Base-by-base conservation (phyloP, 2,888 invertebrate species). In the Andrena praecox region DNA sequence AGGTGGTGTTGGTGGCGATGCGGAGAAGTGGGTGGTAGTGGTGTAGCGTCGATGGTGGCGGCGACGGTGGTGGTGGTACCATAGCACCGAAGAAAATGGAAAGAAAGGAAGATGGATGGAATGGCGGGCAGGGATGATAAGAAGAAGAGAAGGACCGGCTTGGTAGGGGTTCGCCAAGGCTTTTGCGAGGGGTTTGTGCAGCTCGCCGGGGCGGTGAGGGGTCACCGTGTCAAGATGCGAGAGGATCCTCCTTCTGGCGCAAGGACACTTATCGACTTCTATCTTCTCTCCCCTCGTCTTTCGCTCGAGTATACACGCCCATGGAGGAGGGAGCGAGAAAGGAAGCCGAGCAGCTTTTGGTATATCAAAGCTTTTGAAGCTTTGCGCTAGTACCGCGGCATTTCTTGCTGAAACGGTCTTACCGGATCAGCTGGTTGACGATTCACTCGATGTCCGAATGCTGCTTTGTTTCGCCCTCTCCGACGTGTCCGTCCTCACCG, bases 31-130 rank as follows among this genome's bases (percentile, higher is more conserved):
- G n/a, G 72, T 69, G 12, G 73, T 63, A 24, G 64, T 56, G 35
- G 69, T 8, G 79, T 82, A 80, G 72, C 75, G 74, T 82, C 82
- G 84, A 76, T 79, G 75, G 72, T 84, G 77, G 80, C 76, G 84
- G 72, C 75, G 84, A 70, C 77, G 63, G 70, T 76, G 74, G 83
- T 83, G 83, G 78, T 86, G 88, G 87, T 86, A 72, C 63, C 73
- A 82, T 89, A 90, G 87, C 87, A 84, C 83, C 85, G 88, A 89
- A 89, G 89, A 86, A 89, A 93, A 93, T 93, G 91, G 91, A 92
- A 93, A 93, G 92, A 93, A 93, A 91, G 90, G 92, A 93, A 93
- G 93, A 93, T 93, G 93, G 93, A 93, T 93, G 93, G 91, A 93
- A 92, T 88, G 90, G 89, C 90, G 90, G 87, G 82, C 79, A 87